Base-by-base conservation (phyloP, 2,888 invertebrate genomes). In the Alcis repandata region DNA sequence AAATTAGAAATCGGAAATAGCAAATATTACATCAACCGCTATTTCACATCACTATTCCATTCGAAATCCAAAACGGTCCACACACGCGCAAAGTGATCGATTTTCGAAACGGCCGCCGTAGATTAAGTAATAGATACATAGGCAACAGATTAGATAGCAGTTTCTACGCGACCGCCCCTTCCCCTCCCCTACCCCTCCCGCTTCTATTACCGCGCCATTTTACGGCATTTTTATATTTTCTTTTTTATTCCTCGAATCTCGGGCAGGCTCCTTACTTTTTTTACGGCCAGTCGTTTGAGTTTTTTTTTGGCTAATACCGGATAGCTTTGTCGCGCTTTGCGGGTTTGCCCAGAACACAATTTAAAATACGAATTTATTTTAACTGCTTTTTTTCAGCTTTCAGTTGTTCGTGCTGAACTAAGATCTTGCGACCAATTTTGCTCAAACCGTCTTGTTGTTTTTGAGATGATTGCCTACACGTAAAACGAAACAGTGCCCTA, bases 21-120 rank as follows among this genome's bases (percentile, higher is more conserved):
- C 13, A 20, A 45, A 17, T 33, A 32, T 17, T n/a, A 11, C 6
- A 19, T 8, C 19, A 17, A 17, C 33, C 17, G 32, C 38, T 36
- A 13, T 51, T 54, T 38, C 65, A 13, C 66, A 65, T 64, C 54
- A 59, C 68, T 71, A 81, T 82, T 17, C 41, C 43, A 54, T 54
- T 85, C 79, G 79, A 86, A 87, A 84, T 84, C 77, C 89, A 88
- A 89, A 90, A 90, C 85, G 79, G 81, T 84, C 73, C 87, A 90
- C 88, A 90, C 89, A 88, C 90, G 87, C 87, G 89, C 85, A 83
- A 80, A 75, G 82, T 86, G 88, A 91, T 91, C 91, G 91, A 91
- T 91, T 91, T 91, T 91, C 83, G 89, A 91, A 88, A 88, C 79
- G 82, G 79, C 82, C 71, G 72, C 74, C 72, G 67, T 45, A 62